phyloP scores from a whole-genome alignment of 2,797 vertebrate genomes.

The Lycodopsis pacificus region DNA sequence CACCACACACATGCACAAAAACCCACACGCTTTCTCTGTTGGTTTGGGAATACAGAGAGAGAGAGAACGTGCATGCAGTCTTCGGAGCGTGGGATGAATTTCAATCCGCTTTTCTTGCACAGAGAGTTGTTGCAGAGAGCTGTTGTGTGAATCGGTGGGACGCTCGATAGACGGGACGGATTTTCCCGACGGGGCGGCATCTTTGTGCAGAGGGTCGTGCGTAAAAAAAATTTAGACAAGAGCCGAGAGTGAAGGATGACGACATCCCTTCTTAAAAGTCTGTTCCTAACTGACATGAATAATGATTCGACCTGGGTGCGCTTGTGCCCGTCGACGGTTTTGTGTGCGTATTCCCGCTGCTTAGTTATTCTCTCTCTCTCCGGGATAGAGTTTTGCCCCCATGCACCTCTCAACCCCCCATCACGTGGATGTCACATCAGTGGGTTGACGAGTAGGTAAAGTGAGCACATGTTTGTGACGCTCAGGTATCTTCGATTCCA shows the following conservation, averaged over 20 bases:
- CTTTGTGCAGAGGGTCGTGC: constrained; percentile 25
- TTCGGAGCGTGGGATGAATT: constrained; percentile 77
- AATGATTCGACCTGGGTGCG: background rate
- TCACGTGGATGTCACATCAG: background rate
- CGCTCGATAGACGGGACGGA: constrained; percentile 41
- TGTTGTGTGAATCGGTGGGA: constrained; percentile 58
- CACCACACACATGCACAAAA: background rate
- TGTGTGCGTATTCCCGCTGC: constrained; percentile 1
- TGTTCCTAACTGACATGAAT: background rate
- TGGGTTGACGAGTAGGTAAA: background rate
- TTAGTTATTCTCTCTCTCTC: background rate
- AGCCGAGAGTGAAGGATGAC: background rate
- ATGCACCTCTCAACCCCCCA: background rate
- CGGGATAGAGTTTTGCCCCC: background rate
- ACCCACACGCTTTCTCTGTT: constrained; percentile 11
- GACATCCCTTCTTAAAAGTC: background rate
- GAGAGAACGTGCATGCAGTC: constrained; percentile 48
- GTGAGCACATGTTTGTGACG: background rate
- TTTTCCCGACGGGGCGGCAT: constrained; percentile 25
- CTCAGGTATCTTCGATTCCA: background rate
- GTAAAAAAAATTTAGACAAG: background rate
- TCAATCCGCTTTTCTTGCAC: constrained; percentile 59
- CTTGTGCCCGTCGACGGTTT: background rate
- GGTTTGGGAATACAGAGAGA: background rate
- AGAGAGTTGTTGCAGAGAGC: constrained; percentile 64